Conservation (phyloP, 2,888 invertebrate species). For the Volucella inanis region DNA sequence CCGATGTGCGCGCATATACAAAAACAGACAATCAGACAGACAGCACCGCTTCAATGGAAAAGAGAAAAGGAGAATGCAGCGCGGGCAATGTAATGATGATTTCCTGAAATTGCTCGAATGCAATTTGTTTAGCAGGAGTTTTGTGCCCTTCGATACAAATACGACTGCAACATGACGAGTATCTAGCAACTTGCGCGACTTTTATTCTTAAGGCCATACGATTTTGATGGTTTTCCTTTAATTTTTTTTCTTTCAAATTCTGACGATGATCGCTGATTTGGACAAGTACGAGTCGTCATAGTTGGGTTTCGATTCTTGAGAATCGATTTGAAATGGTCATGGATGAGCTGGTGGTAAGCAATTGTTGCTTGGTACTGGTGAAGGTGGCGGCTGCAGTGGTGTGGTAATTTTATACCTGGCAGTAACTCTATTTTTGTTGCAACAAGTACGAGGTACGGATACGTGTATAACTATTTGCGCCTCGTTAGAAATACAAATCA, state of each 20-base stretch:
- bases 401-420: neutral
- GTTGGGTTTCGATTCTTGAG: slow-evolving; percentile 46
- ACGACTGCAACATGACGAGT: slow-evolving; percentile 37
- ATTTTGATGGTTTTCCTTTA: slow-evolving; percentile 29
- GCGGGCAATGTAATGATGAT: slow-evolving; percentile 26
- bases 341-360: slow-evolving; percentile 42
- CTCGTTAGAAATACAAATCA: slow-evolving; percentile 73
- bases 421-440: slow-evolving; percentile 16
- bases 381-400: neutral
- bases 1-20: slow-evolving; percentile 21
- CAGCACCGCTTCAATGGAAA: slow-evolving; percentile 41
- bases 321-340: slow-evolving; percentile 73
- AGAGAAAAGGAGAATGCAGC: slow-evolving; percentile 10
- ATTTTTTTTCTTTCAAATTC: slow-evolving; percentile 28
- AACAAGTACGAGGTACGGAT: slow-evolving; percentile 13
- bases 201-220: slow-evolving; percentile 56
- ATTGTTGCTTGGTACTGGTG: neutral
- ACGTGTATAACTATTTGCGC: slow-evolving; percentile 52
- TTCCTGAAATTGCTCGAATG: slow-evolving; percentile 65
- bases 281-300: slow-evolving; percentile 2
- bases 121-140: slow-evolving; percentile 63
- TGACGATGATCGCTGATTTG: slow-evolving; percentile 59
- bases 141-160: neutral
- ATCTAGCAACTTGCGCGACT: slow-evolving; percentile 27
- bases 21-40: neutral